Base-by-base conservation (phyloP, 2,797 vertebrate species). In the Scleropages formosus region DNA sequence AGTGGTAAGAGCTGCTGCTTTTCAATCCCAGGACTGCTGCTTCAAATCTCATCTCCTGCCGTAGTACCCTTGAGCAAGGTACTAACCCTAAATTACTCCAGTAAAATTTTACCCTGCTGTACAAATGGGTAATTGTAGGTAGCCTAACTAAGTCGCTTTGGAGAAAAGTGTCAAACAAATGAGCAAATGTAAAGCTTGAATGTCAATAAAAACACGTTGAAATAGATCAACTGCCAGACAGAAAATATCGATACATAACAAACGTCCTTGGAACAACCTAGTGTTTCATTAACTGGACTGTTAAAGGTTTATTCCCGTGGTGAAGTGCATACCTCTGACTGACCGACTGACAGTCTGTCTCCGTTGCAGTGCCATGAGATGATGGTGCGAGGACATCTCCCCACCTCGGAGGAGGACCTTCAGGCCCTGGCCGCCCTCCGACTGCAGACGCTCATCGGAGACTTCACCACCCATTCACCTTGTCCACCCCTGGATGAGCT, bases 341-440 rank as follows among this genome's bases (percentile, higher is more conserved):
- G 49, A 65, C 22, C 73, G 60, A 62, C 44, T 1, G 59, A 27
- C 16, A 11, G 49, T 44, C 3, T 64, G 31, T 3, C 10, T 4
- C 3, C 73, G 15, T 10, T 0, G 0, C 84, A 98, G 95, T 95
- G 94, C 46, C 95, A 98, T 69, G 94, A 97, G 85, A 93, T 96
- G 92, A 92, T 97, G 82, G 89, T 96, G 80, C 93, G 93, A 7
- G 94, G 95, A 77, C 93, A 94, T 78, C 89, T 96, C 67, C 93
- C 95, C 0, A 93, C 93, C 1, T 94, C 93, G 0, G 95, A 96
- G 67, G 94, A 96, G 78, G 94, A 95, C 68, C 91, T 98, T 79
- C 91, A 95, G 79, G 90, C 91, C 0, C 83, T 97, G 85, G 96
- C 95, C 0, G 94, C 95, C 18, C 89, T 97, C 82, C 90, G 95